Conservation (phyloP, 2,113 vertebrate species). For the Jaculus jaculus region DNA sequence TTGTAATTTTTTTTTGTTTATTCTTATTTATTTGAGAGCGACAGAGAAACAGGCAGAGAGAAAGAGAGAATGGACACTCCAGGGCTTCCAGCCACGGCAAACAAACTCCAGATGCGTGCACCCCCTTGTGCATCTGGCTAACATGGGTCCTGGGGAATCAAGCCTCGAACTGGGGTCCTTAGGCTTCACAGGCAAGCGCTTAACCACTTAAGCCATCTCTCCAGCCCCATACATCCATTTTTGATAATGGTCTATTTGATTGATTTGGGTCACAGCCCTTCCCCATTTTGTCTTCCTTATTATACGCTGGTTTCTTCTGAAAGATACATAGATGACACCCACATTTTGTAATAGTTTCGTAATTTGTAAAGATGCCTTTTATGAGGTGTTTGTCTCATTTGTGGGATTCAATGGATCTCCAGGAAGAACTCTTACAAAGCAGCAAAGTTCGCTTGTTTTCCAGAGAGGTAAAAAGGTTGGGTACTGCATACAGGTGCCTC, state of each 20-base stretch:
- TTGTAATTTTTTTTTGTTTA: no score
- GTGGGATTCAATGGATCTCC: neutral
- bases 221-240: no score
- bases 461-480: neutral
- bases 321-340: neutral
- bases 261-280: constrained; percentile 1
- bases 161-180: no score
- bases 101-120: no score
- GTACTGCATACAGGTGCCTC: neutral
- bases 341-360: neutral
- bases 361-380: constrained; percentile 24
- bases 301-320: neutral
- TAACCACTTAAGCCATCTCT: no score
- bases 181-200: no score
- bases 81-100: no score
- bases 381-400: neutral
- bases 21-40: no score
- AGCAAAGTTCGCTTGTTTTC: neutral
- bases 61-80: no score
- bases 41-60: no score
- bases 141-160: no score
- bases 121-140: no score
- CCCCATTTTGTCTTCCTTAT: neutral
- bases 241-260: neutral
- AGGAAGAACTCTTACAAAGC: neutral